phyloP scores from a whole-genome alignment of 2,888 invertebrate genomes.

The Malthinus flaveolus region DNA sequence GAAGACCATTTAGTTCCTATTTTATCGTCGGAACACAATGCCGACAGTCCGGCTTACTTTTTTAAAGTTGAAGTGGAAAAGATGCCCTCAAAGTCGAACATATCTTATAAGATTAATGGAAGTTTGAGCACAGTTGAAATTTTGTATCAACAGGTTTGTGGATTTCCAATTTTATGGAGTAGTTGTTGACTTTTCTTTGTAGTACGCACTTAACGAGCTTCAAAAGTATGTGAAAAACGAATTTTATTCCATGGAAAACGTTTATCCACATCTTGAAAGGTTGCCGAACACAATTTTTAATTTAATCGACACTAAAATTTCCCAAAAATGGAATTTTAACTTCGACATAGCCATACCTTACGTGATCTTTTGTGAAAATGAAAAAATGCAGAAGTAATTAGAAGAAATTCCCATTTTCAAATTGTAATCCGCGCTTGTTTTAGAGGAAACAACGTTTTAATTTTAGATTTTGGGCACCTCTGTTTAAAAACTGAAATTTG shows the following conservation, averaged over 20 bases:
- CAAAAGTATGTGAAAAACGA: conserved; percentile 64
- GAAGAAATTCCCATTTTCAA: conserved; percentile 46
- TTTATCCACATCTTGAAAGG: conserved; percentile 15
- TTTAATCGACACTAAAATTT: conserved; percentile 40
- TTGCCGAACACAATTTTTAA: conserved; percentile 33
- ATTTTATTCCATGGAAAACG: conserved; percentile 17
- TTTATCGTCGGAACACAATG: conserved; percentile 64
- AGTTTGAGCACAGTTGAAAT: conserved; percentile 75
- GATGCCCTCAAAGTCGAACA: conserved; percentile 66
- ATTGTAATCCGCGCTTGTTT: conserved; percentile 21
- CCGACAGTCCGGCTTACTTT: conserved; percentile 69
- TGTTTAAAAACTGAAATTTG: conserved; percentile 74
- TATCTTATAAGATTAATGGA: conserved; percentile 69
- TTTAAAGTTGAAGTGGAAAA: conserved; percentile 76
- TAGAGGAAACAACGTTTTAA: conserved; percentile 70
- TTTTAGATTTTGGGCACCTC: conserved; percentile 73
- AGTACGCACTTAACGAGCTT: conserved; percentile 75
- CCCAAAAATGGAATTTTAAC: conserved; percentile 58
- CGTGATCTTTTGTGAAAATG: conserved; percentile 74
- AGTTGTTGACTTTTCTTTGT: conserved; percentile 38
- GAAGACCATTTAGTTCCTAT: conserved; percentile 75
- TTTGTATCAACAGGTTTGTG: conserved; percentile 73
- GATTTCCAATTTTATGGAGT: conserved; percentile 8
- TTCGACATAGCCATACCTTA: conserved; percentile 77
- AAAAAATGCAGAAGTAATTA: conserved; percentile 66